phyloP scores from a whole-genome alignment of 2,113 vertebrate genomes.

The Lasiurus borealis region DNA sequence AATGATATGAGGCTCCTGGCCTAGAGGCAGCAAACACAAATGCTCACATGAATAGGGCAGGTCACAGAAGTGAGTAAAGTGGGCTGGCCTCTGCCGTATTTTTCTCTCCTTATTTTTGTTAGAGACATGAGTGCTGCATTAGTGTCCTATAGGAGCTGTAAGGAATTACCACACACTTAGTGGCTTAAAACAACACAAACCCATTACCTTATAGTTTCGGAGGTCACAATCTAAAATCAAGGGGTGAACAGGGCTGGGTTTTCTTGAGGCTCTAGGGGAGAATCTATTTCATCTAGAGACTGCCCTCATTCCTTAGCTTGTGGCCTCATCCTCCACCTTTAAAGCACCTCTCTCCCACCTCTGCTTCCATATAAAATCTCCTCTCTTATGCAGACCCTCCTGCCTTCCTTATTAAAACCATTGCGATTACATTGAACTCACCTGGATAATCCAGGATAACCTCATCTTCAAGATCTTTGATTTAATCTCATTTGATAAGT shows the following conservation, averaged over 20 bases:
- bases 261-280: not conserved
- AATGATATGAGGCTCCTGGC: not conserved
- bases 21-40: not conserved
- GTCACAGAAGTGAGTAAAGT: not conserved
- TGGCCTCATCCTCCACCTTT: not conserved
- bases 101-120: not conserved
- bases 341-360: rapidly evolving
- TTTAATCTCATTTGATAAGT: not conserved
- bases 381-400: not conserved
- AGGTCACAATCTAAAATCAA: not conserved
- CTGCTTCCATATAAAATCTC: not conserved
- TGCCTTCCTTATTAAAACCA: not conserved
- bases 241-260: not conserved
- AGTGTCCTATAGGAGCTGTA: too few species aligned
- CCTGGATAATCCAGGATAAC: not conserved
- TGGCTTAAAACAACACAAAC: not conserved
- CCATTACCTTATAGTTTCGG: not conserved
- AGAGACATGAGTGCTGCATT: not conserved
- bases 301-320: rapidly evolving
- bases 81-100: not conserved
- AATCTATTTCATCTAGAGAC: not conserved
- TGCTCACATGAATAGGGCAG: not conserved
- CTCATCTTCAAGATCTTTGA: not conserved
- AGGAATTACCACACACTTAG: not conserved
- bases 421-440: not conserved